These are phyloP conservation scores for Trachymyrmex septentrionalis DNA, from an alignment of 1,140 invertebrate genomes.

Conservation along the genomic window DNA sequence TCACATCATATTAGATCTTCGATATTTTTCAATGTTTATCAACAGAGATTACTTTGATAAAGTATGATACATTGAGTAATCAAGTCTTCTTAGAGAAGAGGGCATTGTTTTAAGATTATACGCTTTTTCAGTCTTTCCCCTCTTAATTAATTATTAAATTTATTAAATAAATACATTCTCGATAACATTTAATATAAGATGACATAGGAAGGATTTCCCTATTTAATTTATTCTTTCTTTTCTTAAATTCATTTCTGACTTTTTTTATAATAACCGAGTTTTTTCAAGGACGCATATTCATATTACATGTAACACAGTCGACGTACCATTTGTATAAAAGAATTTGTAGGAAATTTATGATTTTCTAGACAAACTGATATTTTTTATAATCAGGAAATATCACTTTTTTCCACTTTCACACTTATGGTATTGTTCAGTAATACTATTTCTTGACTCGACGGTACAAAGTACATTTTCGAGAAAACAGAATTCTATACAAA, in stretches of 20 bases:
- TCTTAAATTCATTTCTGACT: slow-evolving; percentile 8
- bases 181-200: slow-evolving; percentile 73
- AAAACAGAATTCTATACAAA: slow-evolving; percentile 67
- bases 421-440: slow-evolving; percentile 35
- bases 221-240: slow-evolving; percentile 30
- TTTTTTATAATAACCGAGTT: slow-evolving; percentile 22
- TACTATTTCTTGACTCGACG: slow-evolving; percentile 57
- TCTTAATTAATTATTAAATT: slow-evolving; percentile 75
- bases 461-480: slow-evolving; percentile 56
- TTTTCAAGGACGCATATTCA: slow-evolving; percentile 10
- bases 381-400: slow-evolving; percentile 34
- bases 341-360: slow-evolving; percentile 60
- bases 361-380: slow-evolving; percentile 34
- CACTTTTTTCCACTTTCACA: slow-evolving; percentile 25
- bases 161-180: slow-evolving; percentile 78
- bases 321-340: slow-evolving; percentile 57
- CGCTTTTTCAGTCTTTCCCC: slow-evolving; percentile 69
- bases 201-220: slow-evolving; percentile 57
- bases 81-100: slow-evolving; percentile 60
- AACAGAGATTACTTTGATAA: slow-evolving; percentile 7
- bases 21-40: slow-evolving; percentile 5
- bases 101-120: slow-evolving; percentile 64
- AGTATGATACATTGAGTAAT: slow-evolving; percentile 29
- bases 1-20: slow-evolving; percentile 5
- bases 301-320: slow-evolving; percentile 24